Conservation (phyloP, 2,797 vertebrate genomes). For the Argyrosomus regius region DNA sequence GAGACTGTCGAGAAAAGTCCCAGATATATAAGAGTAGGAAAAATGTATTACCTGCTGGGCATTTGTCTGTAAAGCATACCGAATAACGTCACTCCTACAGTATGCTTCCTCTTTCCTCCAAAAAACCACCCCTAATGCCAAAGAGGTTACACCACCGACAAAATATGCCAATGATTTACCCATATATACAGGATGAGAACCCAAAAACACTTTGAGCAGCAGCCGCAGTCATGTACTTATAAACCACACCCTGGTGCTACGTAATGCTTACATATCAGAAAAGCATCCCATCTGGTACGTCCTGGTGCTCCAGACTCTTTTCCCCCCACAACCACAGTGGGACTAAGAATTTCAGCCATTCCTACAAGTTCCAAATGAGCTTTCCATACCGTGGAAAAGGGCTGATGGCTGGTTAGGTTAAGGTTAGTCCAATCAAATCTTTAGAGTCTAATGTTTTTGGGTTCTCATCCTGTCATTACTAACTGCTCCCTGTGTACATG, state of each 20-base stretch:
- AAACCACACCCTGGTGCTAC: conserved; percentile 63
- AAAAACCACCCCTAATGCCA: conserved; percentile 40
- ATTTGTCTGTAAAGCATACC: conserved; percentile 6
- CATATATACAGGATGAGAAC: conserved; percentile 24
- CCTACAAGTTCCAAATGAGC: conserved; percentile 69
- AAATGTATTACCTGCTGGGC: conserved; percentile 24
- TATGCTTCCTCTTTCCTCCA: conserved; percentile 10
- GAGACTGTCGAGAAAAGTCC: not conserved
- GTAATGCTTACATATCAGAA: conserved; percentile 57
- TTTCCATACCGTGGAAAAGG: conserved; percentile 64
- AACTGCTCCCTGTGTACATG: not conserved
- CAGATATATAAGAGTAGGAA: not conserved
- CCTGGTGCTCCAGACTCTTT: conserved; percentile 28
- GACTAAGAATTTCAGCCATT: conserved; percentile 65
- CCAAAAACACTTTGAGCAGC: conserved; percentile 33
- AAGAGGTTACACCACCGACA: conserved; percentile 21
- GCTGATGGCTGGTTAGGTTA: conserved; percentile 55
- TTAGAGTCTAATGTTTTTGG: not conserved
- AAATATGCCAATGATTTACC: conserved; percentile 55
- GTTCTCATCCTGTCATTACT: not conserved
- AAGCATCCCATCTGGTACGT: conserved; percentile 47
- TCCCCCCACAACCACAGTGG: conserved; percentile 51
- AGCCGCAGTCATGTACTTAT: conserved; percentile 43
- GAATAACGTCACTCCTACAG: not conserved
- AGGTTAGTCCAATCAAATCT: conserved; percentile 17